phyloP scores from a whole-genome alignment of 2,113 vertebrate species.

The Promerops cafer region DNA sequence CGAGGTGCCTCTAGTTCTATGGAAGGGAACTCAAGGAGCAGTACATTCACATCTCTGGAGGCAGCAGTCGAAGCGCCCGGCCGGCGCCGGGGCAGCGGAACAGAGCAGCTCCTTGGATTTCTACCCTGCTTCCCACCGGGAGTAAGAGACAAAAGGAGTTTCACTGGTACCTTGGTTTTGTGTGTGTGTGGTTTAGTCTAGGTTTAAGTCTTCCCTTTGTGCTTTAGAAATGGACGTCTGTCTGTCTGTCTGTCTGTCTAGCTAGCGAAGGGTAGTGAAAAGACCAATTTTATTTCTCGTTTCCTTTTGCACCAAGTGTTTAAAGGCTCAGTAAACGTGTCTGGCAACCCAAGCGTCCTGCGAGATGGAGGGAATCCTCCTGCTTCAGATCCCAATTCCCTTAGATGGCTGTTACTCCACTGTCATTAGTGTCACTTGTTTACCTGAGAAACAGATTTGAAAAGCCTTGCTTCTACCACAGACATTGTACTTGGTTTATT shows the following conservation, averaged over 20 bases:
- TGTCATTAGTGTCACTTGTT: conserved; percentile 66
- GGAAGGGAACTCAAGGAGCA: conserved; percentile 76
- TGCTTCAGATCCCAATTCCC: conserved; percentile 19
- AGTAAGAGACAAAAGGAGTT: conserved; percentile 66
- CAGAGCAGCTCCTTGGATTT: conserved; percentile 68
- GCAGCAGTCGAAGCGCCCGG: conserved; percentile 83
- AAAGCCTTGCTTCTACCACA: conserved; percentile 67
- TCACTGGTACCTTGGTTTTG: conserved; percentile 38
- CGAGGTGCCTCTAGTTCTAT: conserved; percentile 89
- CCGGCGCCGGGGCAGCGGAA: conserved; percentile 70
- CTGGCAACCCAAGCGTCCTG: conserved; percentile 35
- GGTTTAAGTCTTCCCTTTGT: conserved; percentile 68
- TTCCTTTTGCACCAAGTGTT: conserved; percentile 57
- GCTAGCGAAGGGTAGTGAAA: conserved; percentile 49
- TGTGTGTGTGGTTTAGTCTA: background rate
- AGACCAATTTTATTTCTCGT: conserved; percentile 8
- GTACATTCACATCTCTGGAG: conserved; percentile 99
- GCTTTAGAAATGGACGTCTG: conserved; percentile 62
- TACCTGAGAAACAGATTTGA: conserved; percentile 70
- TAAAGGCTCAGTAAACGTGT: conserved; percentile 59
- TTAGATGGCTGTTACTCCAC: conserved; percentile 64
- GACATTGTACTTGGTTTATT: conserved; percentile 35
- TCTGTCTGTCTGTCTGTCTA: conserved; percentile 47
- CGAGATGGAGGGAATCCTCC: conserved; percentile 45
- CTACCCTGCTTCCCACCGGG: conserved; percentile 69